phyloP scores from a whole-genome alignment of 2,113 vertebrate genomes.

The Oplegnathus fasciatus region DNA sequence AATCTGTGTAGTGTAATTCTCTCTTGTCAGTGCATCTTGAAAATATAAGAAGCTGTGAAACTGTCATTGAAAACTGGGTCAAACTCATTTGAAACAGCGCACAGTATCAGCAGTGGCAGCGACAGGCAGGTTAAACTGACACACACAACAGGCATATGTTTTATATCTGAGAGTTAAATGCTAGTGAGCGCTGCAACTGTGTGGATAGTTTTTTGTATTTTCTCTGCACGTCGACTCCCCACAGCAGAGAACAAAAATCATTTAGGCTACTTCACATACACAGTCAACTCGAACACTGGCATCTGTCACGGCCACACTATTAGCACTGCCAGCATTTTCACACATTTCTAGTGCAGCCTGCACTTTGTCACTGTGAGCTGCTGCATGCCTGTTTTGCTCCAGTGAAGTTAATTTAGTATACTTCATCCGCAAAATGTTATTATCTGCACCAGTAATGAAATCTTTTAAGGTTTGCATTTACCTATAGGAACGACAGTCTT shows the following conservation, averaged over 20 bases:
- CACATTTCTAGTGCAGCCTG: constrained; percentile 45
- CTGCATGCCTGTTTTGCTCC: constrained; percentile 38
- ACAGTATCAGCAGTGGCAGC: constrained; percentile 46
- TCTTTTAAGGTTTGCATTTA: constrained; percentile 50
- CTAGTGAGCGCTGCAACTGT: background rate
- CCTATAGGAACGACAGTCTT: constrained; percentile 16
- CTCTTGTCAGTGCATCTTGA: constrained; percentile 50
- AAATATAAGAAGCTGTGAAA: constrained; percentile 62
- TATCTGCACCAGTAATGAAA: constrained; percentile 64
- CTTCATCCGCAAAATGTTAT: constrained; percentile 61
- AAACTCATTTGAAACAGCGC: constrained; percentile 64
- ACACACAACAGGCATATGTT: constrained; percentile 22
- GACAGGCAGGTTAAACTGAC: constrained; percentile 65
- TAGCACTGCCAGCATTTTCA: constrained; percentile 61
- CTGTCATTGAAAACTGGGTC: constrained; percentile 74
- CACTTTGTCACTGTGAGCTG: constrained; percentile 53
- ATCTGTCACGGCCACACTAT: constrained; percentile 64
- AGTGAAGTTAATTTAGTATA: constrained; percentile 53
- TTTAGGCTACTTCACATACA: constrained; percentile 54
- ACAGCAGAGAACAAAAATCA: constrained; percentile 41
- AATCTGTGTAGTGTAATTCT: constrained; percentile 57
- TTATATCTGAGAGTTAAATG: constrained; percentile 51
- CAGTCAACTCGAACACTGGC: constrained; percentile 55
- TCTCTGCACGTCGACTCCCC: constrained; percentile 12
- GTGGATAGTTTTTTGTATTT: constrained; percentile 35